Evolutionary conservation across 2,888 invertebrate species (phyloP).

Genomic region (Disparrhopalites patrizii): DNA sequence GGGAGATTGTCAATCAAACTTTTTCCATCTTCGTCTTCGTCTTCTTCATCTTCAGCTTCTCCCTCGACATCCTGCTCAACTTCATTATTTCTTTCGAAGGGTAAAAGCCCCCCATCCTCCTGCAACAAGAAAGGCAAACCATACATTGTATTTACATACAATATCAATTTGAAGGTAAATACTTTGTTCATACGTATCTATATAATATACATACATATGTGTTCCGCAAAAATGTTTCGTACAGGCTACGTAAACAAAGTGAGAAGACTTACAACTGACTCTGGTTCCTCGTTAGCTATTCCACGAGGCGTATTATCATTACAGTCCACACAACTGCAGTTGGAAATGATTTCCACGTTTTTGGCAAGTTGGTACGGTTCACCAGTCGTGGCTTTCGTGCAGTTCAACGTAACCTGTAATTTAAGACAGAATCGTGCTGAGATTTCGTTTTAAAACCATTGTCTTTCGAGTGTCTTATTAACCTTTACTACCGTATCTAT

Average conservation of each 20-base stretch:
- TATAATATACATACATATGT: too few relatives aligned
- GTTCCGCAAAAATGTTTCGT: too few relatives aligned
- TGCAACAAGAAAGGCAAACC: too few relatives aligned
- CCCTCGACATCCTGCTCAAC: constrained; percentile 34
- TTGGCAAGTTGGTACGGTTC: constrained; percentile 42
- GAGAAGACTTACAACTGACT: constrained; percentile 31
- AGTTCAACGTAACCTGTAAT: constrained; percentile 59
- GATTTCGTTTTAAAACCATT: neutral
- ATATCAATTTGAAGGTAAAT: too few relatives aligned
- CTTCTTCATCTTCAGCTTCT: constrained; percentile 30
- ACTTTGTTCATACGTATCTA: too few relatives aligned
- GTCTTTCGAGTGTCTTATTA: neutral
- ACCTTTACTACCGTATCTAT: too few relatives aligned
- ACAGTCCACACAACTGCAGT: constrained; percentile 64
- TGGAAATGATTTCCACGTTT: constrained; percentile 61
- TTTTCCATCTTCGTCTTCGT: constrained; percentile 7
- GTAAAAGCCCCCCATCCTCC: constrained; percentile 29
- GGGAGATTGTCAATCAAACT: constrained; percentile 18
- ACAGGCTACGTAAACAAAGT: too few relatives aligned
- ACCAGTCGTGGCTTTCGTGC: constrained; percentile 50
- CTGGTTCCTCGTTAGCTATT: constrained; percentile 30
- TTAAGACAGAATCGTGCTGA: constrained; percentile 27
- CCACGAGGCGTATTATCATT: constrained; percentile 51
- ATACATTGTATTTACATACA: too few relatives aligned
- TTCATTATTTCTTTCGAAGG: constrained; percentile 3